Evolutionary conservation across 2,113 vertebrate genomes (phyloP).

Genomic region (Piliocolobus tephrosceles): DNA sequence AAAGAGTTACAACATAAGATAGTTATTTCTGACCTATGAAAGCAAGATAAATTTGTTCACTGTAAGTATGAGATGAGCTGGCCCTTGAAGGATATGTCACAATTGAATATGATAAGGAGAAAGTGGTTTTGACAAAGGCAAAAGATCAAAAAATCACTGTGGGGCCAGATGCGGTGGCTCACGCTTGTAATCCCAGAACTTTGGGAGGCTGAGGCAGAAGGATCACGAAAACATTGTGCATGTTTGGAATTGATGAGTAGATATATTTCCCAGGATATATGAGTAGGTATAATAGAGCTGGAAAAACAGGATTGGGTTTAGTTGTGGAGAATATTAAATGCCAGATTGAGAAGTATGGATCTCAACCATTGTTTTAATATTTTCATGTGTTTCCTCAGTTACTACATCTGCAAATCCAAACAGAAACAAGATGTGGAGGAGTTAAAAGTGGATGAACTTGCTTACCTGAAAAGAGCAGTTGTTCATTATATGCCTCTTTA

Average conservation of each 20-base stretch:
- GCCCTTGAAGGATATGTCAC: background rate
- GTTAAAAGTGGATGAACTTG: background rate
- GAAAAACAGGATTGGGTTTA: background rate
- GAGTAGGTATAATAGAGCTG: background rate
- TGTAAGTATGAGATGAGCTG: background rate
- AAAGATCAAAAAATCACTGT: background rate
- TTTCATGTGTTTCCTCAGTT: constrained; percentile 14
- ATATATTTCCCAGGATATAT: background rate
- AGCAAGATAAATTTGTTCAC: background rate
- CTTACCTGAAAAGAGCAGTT: background rate
- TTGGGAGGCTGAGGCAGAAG: too few relatives aligned
- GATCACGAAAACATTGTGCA: background rate
- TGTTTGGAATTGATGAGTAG: background rate
- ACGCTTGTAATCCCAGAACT: too few relatives aligned
- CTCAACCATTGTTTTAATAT: background rate
- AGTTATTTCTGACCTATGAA: background rate
- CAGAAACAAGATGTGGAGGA: background rate
- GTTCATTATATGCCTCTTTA: background rate
- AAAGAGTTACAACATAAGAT: background rate
- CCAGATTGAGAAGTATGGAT: background rate
- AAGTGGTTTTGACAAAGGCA: background rate
- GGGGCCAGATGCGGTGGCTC: too few relatives aligned
- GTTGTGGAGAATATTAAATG: background rate
- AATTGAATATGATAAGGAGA: background rate
- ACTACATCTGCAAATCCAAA: constrained; percentile 24